Base-by-base conservation (phyloP, 1,140 invertebrate species). In the Harlomillsia oculata region DNA sequence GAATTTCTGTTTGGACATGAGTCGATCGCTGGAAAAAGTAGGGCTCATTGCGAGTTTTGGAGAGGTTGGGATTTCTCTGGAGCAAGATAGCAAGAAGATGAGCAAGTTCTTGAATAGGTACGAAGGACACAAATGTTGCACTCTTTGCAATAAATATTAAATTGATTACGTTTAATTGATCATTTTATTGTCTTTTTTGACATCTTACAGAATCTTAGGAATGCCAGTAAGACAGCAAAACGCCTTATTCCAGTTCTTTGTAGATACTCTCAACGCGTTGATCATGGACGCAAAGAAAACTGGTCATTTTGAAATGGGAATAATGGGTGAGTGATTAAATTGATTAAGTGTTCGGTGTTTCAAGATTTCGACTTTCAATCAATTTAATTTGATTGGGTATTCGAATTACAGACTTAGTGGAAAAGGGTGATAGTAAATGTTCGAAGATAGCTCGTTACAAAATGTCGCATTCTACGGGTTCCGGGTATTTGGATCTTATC, bases 51-150 rank as follows among this genome's bases (percentile, higher is more conserved):
- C 82, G 40, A 86, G 89, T 68, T 89, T 83, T 70, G 87, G 89
- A 67, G 77, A 76, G 20, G 78, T 79, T 72, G 76, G 84, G n/a
- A 77, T 90, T 26, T 81, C 82, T 23, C 71, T 95, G 1, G 92
- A 97, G 67, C 97, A 97, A 75, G 94, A 98, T 67, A 92, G 93
- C 69, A 91, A 89, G 69, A 96, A 96, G 71, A 97, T 99, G 79
- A 91, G 89, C 57, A 98, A 97, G 75, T 99, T 99, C 75, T 78
- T 99, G 16, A 99, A 99, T 68, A 73, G 70, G 70, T 71, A 34
- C 18, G 18, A 37, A 18, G 36, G 2, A n/a, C n/a, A n/a, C n/a
- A n/a, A n/a, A n/a, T n/a, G n/a, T n/a, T n/a, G n/a, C n/a, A n/a
- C n/a, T n/a, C n/a, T n/a, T n/a, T n/a, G n/a, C n/a, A n/a, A n/a